Evolutionary conservation across 2,888 invertebrate species (phyloP).

Genomic region (Strigamia transsilvanica): DNA sequence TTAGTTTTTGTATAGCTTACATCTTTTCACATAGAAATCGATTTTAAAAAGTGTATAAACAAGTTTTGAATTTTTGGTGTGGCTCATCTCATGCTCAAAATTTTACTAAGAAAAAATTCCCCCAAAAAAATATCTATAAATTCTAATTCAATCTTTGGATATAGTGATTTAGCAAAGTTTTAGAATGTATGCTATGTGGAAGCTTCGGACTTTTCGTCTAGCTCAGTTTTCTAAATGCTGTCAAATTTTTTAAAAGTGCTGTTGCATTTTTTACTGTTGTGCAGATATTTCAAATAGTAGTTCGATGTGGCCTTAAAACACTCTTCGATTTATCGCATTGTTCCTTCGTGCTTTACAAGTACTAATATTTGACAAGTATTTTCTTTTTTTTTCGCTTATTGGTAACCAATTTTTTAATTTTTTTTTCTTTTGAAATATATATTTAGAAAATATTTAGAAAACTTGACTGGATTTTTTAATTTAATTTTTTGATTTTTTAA

Average conservation of each 20-base stretch:
- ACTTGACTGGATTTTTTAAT: neutral
- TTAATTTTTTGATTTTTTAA: neutral
- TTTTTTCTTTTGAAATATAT: too few species aligned
- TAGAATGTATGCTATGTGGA: constrained; percentile 42
- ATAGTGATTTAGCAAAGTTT: constrained; percentile 22
- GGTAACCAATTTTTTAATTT: neutral
- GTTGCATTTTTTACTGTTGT: constrained; percentile 48
- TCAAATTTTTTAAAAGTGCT: constrained; percentile 49
- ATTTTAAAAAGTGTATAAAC: constrained; percentile 12
- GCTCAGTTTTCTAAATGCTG: constrained; percentile 48
- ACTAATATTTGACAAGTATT: constrained; percentile 3
- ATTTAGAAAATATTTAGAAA: too few species aligned
- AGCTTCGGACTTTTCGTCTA: constrained; percentile 46
- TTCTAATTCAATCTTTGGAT: constrained; percentile 9
- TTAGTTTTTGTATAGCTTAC: constrained; percentile 40
- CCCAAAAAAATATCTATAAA: neutral
- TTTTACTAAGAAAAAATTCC: constrained; percentile 4
- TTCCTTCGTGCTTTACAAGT: constrained; percentile 47
- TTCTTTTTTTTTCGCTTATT: neutral
- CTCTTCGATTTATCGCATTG: constrained; percentile 36
- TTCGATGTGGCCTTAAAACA: constrained; percentile 47
- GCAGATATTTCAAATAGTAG: constrained; percentile 33
- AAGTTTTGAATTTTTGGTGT: constrained; percentile 32
- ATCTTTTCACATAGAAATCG: constrained; percentile 32
- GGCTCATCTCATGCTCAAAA: constrained; percentile 49